phyloP scores from a whole-genome alignment of 2,888 invertebrate species.

The Chymomyza procnemis region DNA sequence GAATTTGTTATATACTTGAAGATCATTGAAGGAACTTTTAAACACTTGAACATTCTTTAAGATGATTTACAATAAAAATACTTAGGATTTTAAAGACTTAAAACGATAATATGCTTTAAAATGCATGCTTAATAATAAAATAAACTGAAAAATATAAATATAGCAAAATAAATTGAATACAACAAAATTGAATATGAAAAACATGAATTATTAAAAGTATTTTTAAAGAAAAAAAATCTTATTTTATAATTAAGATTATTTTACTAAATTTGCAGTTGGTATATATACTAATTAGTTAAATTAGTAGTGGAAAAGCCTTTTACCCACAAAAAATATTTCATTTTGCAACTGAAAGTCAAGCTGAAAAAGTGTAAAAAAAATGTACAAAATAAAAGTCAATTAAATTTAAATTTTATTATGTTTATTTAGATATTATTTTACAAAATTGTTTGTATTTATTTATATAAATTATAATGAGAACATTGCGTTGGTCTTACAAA shows the following conservation, averaged over 20 bases:
- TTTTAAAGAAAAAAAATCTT: too few relatives aligned
- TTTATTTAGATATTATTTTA: slow-evolving; percentile 63
- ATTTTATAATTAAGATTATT: too few relatives aligned
- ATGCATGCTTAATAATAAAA: neutral
- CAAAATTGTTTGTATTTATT: slow-evolving; percentile 53
- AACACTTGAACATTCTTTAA: neutral
- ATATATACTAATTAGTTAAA: too few relatives aligned
- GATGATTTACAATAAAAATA: neutral
- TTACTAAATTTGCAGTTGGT: too few relatives aligned
- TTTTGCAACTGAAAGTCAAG: neutral
- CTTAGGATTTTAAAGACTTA: too few relatives aligned
- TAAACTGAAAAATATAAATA: neutral
- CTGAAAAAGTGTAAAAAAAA: neutral
- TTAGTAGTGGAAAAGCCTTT: too few relatives aligned
- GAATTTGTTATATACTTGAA: neutral
- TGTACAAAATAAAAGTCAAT: slow-evolving; percentile 23
- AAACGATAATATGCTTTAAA: neutral
- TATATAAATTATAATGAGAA: slow-evolving; percentile 75
- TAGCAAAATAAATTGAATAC: slow-evolving; percentile 1
- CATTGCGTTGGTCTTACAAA: slow-evolving; percentile 73
- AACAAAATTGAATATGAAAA: neutral
- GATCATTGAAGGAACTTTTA: neutral
- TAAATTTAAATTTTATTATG: slow-evolving; percentile 67
- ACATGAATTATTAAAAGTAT: too few relatives aligned
- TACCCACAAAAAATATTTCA: too few relatives aligned